phyloP scores from a whole-genome alignment of 2,888 invertebrate species.

The Steinernema hermaphroditum region DNA sequence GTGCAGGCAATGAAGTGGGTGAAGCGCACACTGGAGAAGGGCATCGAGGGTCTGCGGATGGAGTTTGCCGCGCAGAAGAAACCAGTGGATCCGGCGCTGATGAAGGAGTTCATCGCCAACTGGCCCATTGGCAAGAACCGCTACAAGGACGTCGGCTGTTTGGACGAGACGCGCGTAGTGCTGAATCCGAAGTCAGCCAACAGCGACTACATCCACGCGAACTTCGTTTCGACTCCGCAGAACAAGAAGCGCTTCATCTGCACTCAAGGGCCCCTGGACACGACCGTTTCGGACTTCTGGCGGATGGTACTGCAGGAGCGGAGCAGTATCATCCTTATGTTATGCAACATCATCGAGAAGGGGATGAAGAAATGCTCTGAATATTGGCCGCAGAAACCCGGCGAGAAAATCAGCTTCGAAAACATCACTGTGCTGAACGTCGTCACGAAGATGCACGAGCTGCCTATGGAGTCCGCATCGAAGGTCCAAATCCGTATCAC shows the following conservation, averaged over 20 bases:
- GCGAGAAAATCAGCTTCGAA: constrained; percentile 34
- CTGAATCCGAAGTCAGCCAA: constrained; percentile 42
- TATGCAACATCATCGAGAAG: constrained; percentile 55
- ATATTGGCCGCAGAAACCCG: constrained; percentile 47
- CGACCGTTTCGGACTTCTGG: constrained; percentile 46
- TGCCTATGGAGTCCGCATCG: neutral
- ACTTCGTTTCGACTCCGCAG: constrained; percentile 81
- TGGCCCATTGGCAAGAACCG: constrained; percentile 15
- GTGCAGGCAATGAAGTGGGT: constrained; percentile 19
- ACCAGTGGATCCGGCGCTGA: neutral
- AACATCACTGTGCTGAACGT: constrained; percentile 33
- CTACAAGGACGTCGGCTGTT: constrained; percentile 48
- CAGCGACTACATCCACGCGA: constrained; percentile 88
- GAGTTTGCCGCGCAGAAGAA: constrained; percentile 26
- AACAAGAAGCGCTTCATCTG: constrained; percentile 70
- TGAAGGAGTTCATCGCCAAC: constrained; percentile 3
- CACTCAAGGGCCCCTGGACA: constrained; percentile 71
- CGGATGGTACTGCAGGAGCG: constrained; percentile 45
- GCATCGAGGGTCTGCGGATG: constrained; percentile 14
- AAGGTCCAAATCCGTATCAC: neutral
- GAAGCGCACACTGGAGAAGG: neutral
- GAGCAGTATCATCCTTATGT: constrained; percentile 40
- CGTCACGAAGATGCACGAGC: constrained; percentile 8
- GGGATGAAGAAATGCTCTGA: constrained; percentile 75
- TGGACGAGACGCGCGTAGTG: constrained; percentile 46